Percentiles rank a stretch among this genome's conserved stretches.
Evolutionary conservation across 2,888 invertebrate species (phyloP).

Genomic region (Leptopterna dolabrata): DNA sequence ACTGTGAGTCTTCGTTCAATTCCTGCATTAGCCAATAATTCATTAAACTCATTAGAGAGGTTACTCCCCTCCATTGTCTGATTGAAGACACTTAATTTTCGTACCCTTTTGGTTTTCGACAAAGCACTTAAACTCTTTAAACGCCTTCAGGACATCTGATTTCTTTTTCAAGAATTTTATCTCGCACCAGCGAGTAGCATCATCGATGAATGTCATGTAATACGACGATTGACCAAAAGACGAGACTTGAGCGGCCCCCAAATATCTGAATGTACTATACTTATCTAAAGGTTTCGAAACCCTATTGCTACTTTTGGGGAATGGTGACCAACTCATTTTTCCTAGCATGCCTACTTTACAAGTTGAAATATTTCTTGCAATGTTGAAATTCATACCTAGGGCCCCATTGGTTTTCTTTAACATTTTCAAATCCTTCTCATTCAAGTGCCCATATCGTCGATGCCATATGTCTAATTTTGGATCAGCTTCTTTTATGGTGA

Average conservation of each 20-base stretch:
- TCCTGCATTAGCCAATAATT: constrained; percentile 60
- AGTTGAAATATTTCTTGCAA: not conserved
- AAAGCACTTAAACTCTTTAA: constrained; percentile 58
- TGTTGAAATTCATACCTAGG: constrained; percentile 1
- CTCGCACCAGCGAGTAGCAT: constrained; percentile 61
- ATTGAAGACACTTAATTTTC: constrained; percentile 61
- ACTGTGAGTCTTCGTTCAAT: constrained; percentile 63
- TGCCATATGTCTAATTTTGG: constrained; percentile 12
- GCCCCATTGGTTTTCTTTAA: not conserved
- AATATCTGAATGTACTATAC: constrained; percentile 62
- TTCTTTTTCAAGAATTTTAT: constrained; percentile 62
- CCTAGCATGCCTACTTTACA: constrained; percentile 24
- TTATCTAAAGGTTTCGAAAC: constrained; percentile 58
- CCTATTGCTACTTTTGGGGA: not conserved
- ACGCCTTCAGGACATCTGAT: constrained; percentile 59
- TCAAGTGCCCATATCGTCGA: constrained; percentile 32
- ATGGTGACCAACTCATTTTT: constrained; percentile 40
- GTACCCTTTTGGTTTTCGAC: constrained; percentile 62
- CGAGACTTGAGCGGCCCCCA: constrained; percentile 61
- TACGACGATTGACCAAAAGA: constrained; percentile 61
- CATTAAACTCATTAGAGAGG: constrained; percentile 59
- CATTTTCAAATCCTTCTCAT: constrained; percentile 26
- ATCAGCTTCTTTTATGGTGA: not conserved
- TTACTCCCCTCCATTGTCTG: constrained; percentile 63
- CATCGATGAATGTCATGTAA: constrained; percentile 63